Conservation (phyloP, 1,140 invertebrate species). For the Megathymus violae region DNA sequence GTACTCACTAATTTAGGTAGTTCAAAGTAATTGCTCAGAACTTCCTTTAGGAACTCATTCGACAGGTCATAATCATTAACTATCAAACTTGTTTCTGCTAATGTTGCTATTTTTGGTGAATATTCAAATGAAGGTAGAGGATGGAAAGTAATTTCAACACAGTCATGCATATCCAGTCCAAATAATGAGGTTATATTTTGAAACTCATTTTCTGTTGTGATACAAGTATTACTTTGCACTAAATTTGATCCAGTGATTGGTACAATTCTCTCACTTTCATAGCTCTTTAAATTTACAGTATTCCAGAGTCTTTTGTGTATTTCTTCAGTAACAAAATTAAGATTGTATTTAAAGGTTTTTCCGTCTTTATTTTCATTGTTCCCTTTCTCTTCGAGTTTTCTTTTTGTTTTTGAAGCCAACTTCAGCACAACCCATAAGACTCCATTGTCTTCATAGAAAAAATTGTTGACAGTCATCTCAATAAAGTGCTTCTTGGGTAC, state of each 20-base stretch:
- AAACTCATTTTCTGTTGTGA: constrained; percentile 66
- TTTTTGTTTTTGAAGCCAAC: constrained; percentile 55
- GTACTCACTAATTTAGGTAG: constrained; percentile 69
- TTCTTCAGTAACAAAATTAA: constrained; percentile 66
- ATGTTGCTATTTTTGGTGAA: constrained; percentile 69
- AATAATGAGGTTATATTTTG: constrained; percentile 61
- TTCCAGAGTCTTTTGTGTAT: constrained; percentile 68
- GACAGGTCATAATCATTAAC: constrained; percentile 71
- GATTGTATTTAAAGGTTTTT: constrained; percentile 50
- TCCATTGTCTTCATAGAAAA: constrained; percentile 73
- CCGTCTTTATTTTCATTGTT: constrained; percentile 40
- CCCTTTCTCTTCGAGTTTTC: constrained; percentile 48
- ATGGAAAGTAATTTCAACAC: constrained; percentile 61
- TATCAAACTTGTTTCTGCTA: constrained; percentile 65
- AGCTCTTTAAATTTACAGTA: constrained; percentile 31
- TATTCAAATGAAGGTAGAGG: constrained; percentile 62
- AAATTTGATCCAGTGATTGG: constrained; percentile 66
- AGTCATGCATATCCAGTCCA: constrained; percentile 47
- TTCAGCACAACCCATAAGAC: constrained; percentile 70
- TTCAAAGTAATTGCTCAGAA: constrained; percentile 77
- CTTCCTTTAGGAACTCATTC: constrained; percentile 76
- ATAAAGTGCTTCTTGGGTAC: constrained; percentile 67
- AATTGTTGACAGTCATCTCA: constrained; percentile 66
- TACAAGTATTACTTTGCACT: constrained; percentile 51
- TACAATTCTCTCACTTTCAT: constrained; percentile 63